Conservation (phyloP, 2,888 invertebrate genomes). For the Caenorhabditis panamensis region DNA sequence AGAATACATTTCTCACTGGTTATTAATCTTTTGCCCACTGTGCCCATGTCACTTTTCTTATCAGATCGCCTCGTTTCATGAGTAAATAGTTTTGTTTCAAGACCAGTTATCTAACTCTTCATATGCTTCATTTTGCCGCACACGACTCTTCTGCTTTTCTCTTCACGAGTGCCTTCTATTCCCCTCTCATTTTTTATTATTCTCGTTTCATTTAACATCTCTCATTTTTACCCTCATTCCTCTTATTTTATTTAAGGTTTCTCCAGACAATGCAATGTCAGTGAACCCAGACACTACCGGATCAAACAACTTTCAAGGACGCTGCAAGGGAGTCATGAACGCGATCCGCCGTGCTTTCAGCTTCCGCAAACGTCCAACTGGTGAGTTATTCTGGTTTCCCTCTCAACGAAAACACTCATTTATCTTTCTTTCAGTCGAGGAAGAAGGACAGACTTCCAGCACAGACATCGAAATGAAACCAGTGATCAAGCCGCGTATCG, state of each 20-base stretch:
- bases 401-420: slow-evolving; percentile 2
- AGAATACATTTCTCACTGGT: not conserved
- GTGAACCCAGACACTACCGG: slow-evolving; percentile 24
- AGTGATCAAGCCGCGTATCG: slow-evolving; percentile 18
- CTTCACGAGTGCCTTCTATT: too few relatives aligned
- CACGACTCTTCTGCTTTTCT: not conserved
- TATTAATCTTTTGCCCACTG: slow-evolving; percentile 31
- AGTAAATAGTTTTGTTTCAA: slow-evolving; percentile 35
- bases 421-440: not conserved
- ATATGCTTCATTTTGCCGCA: slow-evolving; percentile 12
- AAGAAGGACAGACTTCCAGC: slow-evolving; percentile 2
- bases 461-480: slow-evolving; percentile 27
- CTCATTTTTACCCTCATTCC: not conserved
- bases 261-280: slow-evolving; percentile 54
- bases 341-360: slow-evolving; percentile 61
- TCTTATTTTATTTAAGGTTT: not conserved
- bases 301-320: slow-evolving; percentile 17
- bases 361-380: slow-evolving; percentile 50
- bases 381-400: slow-evolving; percentile 22
- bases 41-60: slow-evolving; percentile 32
- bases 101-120: slow-evolving; percentile 37
- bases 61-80: not conserved
- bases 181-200: not conserved
- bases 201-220: not conserved
- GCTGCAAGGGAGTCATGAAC: slow-evolving; percentile 65